Conservation (phyloP, 2,113 vertebrate genomes). For the Speoplatyrhinus poulsoni region DNA sequence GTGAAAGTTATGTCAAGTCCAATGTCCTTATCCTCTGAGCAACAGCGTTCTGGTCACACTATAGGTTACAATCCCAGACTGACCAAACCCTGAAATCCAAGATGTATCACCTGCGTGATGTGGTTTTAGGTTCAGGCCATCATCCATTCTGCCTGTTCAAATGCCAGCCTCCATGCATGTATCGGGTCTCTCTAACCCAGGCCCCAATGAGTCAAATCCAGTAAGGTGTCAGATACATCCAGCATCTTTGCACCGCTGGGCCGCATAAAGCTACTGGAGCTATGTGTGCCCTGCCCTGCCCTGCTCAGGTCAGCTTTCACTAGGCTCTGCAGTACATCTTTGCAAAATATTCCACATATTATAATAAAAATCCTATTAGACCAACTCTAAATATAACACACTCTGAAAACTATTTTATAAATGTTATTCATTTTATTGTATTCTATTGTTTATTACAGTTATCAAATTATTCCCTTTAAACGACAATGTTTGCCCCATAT, state of each 20-base stretch:
- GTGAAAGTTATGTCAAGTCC: neutral
- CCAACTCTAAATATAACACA: no score
- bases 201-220: conserved; percentile 11
- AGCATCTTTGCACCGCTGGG: conserved; percentile 7
- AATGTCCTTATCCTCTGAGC: neutral
- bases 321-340: neutral
- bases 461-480: no score
- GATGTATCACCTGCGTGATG: conserved; percentile 24
- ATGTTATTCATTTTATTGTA: neutral
- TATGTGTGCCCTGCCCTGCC: conserved; percentile 5
- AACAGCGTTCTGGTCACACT: conserved; percentile 2
- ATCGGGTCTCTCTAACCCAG: neutral
- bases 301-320: neutral
- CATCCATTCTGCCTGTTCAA: conserved; percentile 20
- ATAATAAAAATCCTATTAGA: no score
- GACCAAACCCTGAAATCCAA: conserved; percentile 35
- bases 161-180: neutral
- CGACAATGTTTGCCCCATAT: neutral
- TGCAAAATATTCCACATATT: no score
- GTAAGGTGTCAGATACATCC: neutral
- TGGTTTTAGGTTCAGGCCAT: conserved; percentile 16
- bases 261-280: conserved; percentile 12
- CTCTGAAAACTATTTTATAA: no score
- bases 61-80: conserved; percentile 28
- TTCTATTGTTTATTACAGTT: no score